Percentiles rank a stretch among this genome's conserved stretches.
phyloP scores from a whole-genome alignment of 2,113 vertebrate genomes.

The Hydrolagus affinis region DNA sequence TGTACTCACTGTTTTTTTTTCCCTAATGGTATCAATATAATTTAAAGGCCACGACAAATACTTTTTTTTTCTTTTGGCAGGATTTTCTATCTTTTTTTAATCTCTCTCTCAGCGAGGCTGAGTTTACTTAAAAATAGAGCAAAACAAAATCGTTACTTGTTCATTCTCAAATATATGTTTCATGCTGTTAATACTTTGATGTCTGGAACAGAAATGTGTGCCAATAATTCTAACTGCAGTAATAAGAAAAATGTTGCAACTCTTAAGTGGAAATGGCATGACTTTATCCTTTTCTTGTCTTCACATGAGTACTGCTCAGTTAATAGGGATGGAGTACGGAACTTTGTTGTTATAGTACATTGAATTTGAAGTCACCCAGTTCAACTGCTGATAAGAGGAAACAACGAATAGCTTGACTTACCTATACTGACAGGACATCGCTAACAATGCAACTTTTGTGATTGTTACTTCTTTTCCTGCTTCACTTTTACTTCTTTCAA shows the following conservation, averaged over 20 bases:
- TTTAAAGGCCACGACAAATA: conserved; percentile 63
- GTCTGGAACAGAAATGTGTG: neutral
- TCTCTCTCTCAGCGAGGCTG: conserved; percentile 40
- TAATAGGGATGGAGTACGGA: neutral
- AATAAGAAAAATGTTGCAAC: neutral
- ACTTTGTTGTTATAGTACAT: neutral
- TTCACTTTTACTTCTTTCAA: neutral
- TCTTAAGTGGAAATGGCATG: neutral
- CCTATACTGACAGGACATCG: neutral
- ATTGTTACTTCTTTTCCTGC: no score
- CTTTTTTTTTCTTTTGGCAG: conserved; percentile 47
- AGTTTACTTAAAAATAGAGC: neutral
- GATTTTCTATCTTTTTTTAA: conserved; percentile 45
- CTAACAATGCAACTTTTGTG: no score
- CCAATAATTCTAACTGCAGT: neutral
- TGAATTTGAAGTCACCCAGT: neutral
- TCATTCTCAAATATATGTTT: conserved; percentile 22
- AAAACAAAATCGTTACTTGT: conserved; percentile 11
- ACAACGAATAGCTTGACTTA: neutral
- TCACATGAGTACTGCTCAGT: neutral
- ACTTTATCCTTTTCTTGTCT: neutral
- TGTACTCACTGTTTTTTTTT: conserved; percentile 48
- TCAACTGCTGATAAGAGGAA: neutral
- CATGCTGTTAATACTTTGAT: neutral
- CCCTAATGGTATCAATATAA: conserved; percentile 64